A percentile compares a stretch with the other conserved stretches of the same genome.
Evolutionary conservation across 2,888 invertebrate species (phyloP).

Genomic region (Phalangium opilio): DNA sequence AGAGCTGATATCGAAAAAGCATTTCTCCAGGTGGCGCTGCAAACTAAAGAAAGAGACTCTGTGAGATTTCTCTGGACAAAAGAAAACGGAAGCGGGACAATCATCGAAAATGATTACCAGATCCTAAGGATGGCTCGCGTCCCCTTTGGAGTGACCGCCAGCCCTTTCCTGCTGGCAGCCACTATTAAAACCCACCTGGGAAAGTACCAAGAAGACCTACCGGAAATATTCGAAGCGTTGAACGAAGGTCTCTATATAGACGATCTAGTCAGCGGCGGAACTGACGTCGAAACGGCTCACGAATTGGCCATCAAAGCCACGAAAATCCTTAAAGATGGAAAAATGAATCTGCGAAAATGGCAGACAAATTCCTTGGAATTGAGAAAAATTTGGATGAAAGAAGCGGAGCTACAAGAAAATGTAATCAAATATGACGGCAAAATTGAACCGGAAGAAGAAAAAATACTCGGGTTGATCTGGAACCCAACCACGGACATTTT

Average conservation of each 20-base stretch:
- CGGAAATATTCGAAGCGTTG: not conserved
- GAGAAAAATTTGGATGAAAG: not conserved
- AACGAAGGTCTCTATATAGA: conserved; percentile 1
- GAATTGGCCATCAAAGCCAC: not conserved
- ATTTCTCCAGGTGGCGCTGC: too few relatives aligned
- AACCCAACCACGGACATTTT: not conserved
- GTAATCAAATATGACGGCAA: too few relatives aligned
- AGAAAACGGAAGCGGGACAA: too few relatives aligned
- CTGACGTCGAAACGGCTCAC: not conserved
- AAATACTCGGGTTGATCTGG: conserved; percentile 1
- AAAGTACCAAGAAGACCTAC: not conserved
- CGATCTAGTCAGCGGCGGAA: not conserved
- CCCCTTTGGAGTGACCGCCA: conserved; percentile 2
- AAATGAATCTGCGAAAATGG: conserved; percentile 3
- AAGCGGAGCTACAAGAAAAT: too few relatives aligned
- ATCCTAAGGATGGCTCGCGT: too few relatives aligned
- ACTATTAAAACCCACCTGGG: conserved; percentile 1
- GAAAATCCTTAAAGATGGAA: not conserved
- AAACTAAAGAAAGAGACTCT: too few relatives aligned
- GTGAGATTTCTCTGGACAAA: too few relatives aligned
- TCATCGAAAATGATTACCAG: too few relatives aligned
- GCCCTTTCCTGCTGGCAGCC: conserved; percentile 1
- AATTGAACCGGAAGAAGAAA: not conserved
- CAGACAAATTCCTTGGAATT: not conserved
- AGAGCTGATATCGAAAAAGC: too few relatives aligned